These are phyloP conservation scores for Stichodactyla mertensii DNA, from an alignment of 64 coral and sea anemone genomes.

Conservation along the genomic window DNA sequence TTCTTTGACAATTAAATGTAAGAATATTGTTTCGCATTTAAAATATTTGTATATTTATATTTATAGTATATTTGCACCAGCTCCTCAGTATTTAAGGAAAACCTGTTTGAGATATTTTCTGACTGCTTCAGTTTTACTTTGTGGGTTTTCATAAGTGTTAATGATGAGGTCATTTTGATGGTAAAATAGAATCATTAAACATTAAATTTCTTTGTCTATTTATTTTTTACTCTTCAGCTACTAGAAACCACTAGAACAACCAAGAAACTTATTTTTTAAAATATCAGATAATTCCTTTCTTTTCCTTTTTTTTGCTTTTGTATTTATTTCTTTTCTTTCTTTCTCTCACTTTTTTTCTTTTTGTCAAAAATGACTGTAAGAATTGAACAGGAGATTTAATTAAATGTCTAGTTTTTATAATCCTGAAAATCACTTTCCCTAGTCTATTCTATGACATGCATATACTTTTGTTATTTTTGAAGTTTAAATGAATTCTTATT, in stretches of 20 bases:
- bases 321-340: background rate
- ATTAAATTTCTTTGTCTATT: background rate
- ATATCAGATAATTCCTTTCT: background rate
- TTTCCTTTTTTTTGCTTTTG: background rate
- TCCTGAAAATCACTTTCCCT: too few species aligned
- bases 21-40: too few species aligned
- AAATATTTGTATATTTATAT: too few species aligned
- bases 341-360: background rate
- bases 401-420: too few species aligned
- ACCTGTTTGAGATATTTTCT: too few species aligned
- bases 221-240: background rate
- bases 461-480: constrained; percentile 11
- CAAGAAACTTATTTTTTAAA: background rate
- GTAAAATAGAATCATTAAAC: background rate
- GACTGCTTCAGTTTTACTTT: background rate
- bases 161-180: background rate
- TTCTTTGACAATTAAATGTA: too few species aligned
- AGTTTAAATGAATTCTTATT: background rate
- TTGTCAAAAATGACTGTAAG: background rate
- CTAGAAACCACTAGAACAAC: background rate
- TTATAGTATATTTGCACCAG: too few species aligned
- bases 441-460: too few species aligned
- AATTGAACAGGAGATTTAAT: background rate
- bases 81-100: too few species aligned
- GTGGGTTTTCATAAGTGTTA: background rate